Conservation (phyloP, 2,113 vertebrate genomes). For the Fulmarus glacialis region DNA sequence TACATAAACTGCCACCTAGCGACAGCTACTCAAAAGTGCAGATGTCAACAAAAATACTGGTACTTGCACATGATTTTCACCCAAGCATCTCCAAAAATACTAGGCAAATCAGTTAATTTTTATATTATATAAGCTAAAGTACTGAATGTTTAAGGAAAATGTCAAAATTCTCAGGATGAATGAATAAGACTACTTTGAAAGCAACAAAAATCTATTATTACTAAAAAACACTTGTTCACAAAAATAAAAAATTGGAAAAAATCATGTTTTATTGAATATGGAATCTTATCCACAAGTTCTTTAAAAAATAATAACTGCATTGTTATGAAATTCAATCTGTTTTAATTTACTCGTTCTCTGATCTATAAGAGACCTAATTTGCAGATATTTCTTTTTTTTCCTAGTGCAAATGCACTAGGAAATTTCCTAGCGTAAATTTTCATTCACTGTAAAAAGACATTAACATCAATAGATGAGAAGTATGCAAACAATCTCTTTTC, state of each 20-base stretch:
- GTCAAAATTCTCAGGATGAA: background rate
- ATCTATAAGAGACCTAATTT: background rate
- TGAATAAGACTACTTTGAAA: background rate
- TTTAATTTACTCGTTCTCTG: background rate
- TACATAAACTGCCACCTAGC: background rate
- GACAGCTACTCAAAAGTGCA: background rate
- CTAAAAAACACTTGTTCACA: background rate
- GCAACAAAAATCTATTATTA: background rate
- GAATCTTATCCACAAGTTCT: background rate
- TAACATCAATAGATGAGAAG: background rate
- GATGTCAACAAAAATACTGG: fast-evolving
- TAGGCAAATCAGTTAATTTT: background rate
- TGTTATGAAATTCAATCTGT: background rate
- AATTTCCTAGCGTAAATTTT: background rate
- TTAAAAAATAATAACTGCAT: background rate
- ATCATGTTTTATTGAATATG: background rate
- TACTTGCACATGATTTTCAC: background rate
- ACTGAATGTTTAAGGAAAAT: background rate
- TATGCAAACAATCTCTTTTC: background rate
- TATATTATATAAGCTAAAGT: background rate
- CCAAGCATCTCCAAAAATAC: background rate
- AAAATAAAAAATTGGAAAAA: background rate
- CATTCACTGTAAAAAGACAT: background rate
- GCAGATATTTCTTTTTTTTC: background rate
- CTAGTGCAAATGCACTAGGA: background rate